Evolutionary conservation across 2,888 invertebrate genomes (phyloP).

Genomic region (Lordiphosa andalusiaca): DNA sequence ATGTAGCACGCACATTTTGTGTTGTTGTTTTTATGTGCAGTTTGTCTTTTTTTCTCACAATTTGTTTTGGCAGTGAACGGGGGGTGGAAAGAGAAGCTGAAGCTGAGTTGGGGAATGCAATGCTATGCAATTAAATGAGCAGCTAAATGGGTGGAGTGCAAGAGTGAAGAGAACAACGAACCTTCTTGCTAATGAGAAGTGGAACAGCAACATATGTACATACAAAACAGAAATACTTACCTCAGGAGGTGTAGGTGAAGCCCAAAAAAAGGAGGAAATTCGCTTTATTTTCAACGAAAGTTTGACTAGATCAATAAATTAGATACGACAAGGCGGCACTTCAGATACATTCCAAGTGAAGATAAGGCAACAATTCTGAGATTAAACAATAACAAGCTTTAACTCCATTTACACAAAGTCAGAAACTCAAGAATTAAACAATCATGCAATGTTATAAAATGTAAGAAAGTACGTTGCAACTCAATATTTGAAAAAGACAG

Average conservation of each 20-base stretch:
- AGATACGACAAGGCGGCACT: background rate
- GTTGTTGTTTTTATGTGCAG: slow-evolving; percentile 46
- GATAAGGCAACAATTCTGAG: no score
- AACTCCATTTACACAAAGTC: no score
- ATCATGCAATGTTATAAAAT: no score
- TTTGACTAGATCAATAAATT: background rate
- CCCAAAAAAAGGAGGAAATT: slow-evolving; percentile 42
- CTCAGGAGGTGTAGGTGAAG: slow-evolving; percentile 8
- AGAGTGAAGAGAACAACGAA: slow-evolving; percentile 20
- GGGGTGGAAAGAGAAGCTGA: background rate
- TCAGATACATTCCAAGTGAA: no score
- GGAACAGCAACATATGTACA: slow-evolving; percentile 45
- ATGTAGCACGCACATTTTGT: slow-evolving; percentile 73
- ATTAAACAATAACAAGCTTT: no score
- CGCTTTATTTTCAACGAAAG: slow-evolving; percentile 28
- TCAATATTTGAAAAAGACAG: no score
- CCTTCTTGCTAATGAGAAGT: slow-evolving; percentile 60
- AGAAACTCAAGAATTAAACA: no score
- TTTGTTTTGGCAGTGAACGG: slow-evolving; percentile 66
- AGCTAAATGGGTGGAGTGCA: slow-evolving; percentile 43
- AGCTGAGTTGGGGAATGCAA: slow-evolving; percentile 42
- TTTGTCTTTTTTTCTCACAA: slow-evolving; percentile 67
- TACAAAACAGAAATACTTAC: slow-evolving; percentile 17
- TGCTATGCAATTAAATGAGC: slow-evolving; percentile 64
- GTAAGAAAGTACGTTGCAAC: no score